Evolutionary conservation across 2,888 invertebrate genomes (phyloP), one percentile per base, ranked within the genome.

Genomic region (Xestia rhomboidea): DNA sequence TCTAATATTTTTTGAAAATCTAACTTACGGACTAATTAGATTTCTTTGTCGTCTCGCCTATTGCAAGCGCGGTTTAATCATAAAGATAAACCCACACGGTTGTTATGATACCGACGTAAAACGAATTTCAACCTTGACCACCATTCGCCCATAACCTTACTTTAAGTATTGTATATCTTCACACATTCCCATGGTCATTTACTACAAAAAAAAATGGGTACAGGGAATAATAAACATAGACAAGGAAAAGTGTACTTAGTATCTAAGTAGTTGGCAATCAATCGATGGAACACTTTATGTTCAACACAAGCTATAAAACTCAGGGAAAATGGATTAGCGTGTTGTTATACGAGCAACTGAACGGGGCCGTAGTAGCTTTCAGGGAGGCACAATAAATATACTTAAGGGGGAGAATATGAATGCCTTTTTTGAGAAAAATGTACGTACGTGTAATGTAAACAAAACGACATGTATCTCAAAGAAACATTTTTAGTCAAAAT

Each of bases 271-370:
- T 73, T 38, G n/a, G 66, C 66, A 73, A 84, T 74, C 70, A 70
- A 74, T 79, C 67, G 60, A 68, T 63, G 30, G 62, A 46, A 77
- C 51, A 67, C 75, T 81, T 84, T 80, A 84, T 79, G 84, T 64
- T 24, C 46, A 46, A 54, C 46, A 62, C 46, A 8, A 54, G 62
- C 60, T 60, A 62, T 84, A 82, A 80, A 82, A 72, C n/a, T 54
- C 60, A 13, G 54, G 34, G 57, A 4, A 57, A 82, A 75, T 82
- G 75, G 63, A 82, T 82, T 75, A 80, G 54, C 60, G 34, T 60
- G 79, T 64, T 64, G 64, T 57, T 62, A 34, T 46, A 41, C n/a
- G 30, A 51, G n/a, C 46, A 34, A 38, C 6, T 24, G 49, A 68
- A 24, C 24, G n/a, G 7, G 24, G 15, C 24, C 24, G 5, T 21